Base-by-base conservation (phyloP, 2,113 vertebrate genomes). In the Gallinago media region DNA sequence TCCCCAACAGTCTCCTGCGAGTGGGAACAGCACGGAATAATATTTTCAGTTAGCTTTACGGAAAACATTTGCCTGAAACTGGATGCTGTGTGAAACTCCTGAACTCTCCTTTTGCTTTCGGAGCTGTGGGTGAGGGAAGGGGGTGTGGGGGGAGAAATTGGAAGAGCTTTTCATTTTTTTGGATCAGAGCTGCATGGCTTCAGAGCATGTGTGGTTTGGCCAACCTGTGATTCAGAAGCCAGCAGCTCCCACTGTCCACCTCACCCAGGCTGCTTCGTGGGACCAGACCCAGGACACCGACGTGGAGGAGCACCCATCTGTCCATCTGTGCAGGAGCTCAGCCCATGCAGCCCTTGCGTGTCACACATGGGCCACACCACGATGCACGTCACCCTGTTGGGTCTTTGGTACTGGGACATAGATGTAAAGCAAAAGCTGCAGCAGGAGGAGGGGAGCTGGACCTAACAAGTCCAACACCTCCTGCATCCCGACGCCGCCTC, bases 1-100 rank as follows among this genome's bases (percentile, higher is more conserved):
- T 71, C 63, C 79, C 23, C 0, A 0, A 8, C 8, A 9, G 31
- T 18, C 89, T 67, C 9, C 0, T 23, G 80, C 20, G 67, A 96
- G 78, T 32, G 67, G 84, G 89, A 83, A 19, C 21, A 55, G 56
- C 3, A 5, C 6, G 0, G 40, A 76, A 56, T 65, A 95, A 71
- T 50, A 96, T 20, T 90, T 76, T 52, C 88, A 93, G 56, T 93
- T 61, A 85, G 70, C 87, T 95, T 80, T 81, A 77, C 82, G 81
- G 76, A 95, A 96, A 96, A 76, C 85, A 92, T 81, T 94, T 94
- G 79, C 68, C 79, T 96, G 96, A 96, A 93, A 90, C 93, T 80
- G 74, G 89, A 90, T 95, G 91, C 95, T 96, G 76, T 93, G 90
- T 95, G 93, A 97, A 97, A 92, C 89, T 95, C 82, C 76, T 80